A percentile compares a stretch with the other conserved stretches of the same genome.
Evolutionary conservation across 2,888 invertebrate genomes (phyloP).

Genomic region (Eurytoma californica): DNA sequence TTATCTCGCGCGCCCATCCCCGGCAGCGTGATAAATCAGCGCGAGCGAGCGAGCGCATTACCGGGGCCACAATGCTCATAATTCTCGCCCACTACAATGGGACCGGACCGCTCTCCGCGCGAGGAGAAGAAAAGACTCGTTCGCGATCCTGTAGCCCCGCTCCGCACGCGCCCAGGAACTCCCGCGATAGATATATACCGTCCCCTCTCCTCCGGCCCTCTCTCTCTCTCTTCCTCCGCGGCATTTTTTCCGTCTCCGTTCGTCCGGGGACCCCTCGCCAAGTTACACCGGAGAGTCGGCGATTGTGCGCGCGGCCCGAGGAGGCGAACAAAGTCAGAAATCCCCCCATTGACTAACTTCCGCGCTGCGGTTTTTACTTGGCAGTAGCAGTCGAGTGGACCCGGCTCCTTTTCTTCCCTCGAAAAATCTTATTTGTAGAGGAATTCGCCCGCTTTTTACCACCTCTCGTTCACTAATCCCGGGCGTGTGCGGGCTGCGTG

Average conservation of each 20-base stretch:
- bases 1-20: conserved; percentile 49
- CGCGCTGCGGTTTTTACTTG: conserved; percentile 33
- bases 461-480: conserved; percentile 51
- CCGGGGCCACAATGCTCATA: conserved; percentile 54
- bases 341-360: conserved; percentile 57
- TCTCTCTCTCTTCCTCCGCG: neutral
- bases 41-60: conserved; percentile 29
- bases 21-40: conserved; percentile 53
- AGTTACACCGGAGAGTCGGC: neutral
- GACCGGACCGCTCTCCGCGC: conserved; percentile 4
- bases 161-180: conserved; percentile 24
- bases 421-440: conserved; percentile 56
- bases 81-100: conserved; percentile 56
- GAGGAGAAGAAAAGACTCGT: conserved; percentile 47
- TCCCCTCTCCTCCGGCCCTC: neutral
- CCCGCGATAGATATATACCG: conserved; percentile 36
- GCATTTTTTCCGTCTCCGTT: conserved; percentile 16
- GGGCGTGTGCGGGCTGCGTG: neutral
- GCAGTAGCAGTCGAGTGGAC: conserved; percentile 48
- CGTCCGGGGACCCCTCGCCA: neutral
- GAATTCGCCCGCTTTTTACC: conserved; percentile 52
- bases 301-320: conserved; percentile 6
- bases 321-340: conserved; percentile 55
- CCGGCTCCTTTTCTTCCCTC: conserved; percentile 52
- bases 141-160: conserved; percentile 38